Evolutionary conservation across 2,797 vertebrate species (phyloP), one percentile per base, ranked within the genome.

Genomic region (Acanthopagrus latus): DNA sequence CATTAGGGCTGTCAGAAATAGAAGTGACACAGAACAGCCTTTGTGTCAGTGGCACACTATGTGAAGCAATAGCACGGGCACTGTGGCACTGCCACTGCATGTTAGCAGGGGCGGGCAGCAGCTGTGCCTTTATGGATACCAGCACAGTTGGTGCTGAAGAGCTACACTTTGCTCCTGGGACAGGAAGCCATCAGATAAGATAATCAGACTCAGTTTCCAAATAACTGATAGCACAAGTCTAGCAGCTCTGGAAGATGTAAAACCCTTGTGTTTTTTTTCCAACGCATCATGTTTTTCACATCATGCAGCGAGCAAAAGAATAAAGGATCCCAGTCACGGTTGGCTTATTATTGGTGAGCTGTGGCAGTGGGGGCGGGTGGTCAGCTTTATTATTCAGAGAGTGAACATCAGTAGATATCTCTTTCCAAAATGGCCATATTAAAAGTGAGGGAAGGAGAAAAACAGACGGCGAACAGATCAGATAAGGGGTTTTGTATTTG

Each of bases 1-100:
- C 93, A 94, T 93, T 93, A 81, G 86, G 88, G 87, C 91, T 82
- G 92, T 91, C 92, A 93, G 93, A 94, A 96, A 94, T 87, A 86
- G 91, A 89, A 81, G 93, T 89, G 91, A 94, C 89, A 93, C 87
- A 91, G 88, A 88, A 88, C 82, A 88, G 94, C 86, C 91, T 94
- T 93, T 91, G 90, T 93, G 91, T 92, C 92, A 93, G 85, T 80
- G 86, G 81, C 74, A 76, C 79, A 85, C 76, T 76, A 89, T 78
- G 75, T 82, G 81, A 90, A 69, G 83, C 47, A 78, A 75, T 38
- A 74, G 73, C 58, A 75, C 72, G 71, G 87, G 64, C 80, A 52
- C 69, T 44, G 80, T 76, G 82, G 76, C 73, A 68, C 51, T 52
- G 48, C 74, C 78, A 60, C 47, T 64, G 71, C 77, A 71, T 48